phyloP scores from a whole-genome alignment of 53 echinoderm and acorn worm species.

The Holothuria scabra region DNA sequence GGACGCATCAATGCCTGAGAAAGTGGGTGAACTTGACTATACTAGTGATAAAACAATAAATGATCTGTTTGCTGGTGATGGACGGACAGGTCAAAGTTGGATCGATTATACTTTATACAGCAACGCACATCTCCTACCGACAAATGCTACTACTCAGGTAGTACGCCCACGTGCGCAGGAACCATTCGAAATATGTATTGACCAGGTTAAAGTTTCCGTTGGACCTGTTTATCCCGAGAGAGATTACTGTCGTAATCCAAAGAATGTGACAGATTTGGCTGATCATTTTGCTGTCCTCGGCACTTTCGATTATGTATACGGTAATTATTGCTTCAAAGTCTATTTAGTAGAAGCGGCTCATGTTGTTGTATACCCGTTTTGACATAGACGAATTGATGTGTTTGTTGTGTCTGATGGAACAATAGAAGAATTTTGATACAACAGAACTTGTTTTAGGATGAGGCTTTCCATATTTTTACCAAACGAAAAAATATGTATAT shows the following conservation, averaged over 20 bases:
- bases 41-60: slow-evolving; percentile 78
- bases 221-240: slow-evolving; percentile 67
- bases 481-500: no score
- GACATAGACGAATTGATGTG: no score
- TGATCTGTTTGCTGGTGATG: slow-evolving; percentile 62
- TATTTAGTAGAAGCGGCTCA: no score
- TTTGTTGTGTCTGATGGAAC: no score
- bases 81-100: slow-evolving; percentile 52
- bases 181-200: slow-evolving; percentile 69
- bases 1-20: slow-evolving; percentile 53
- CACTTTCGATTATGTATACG: slow-evolving; percentile 51
- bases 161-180: slow-evolving; percentile 56
- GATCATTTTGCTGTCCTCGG: slow-evolving; percentile 90
- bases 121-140: slow-evolving; percentile 68
- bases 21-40: slow-evolving; percentile 65
- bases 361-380: no score
- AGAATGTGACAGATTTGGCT: slow-evolving; percentile 72
- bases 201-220: slow-evolving; percentile 47
- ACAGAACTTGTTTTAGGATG: no score
- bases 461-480: no score
- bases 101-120: slow-evolving; percentile 84
- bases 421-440: no score
- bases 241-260: slow-evolving; percentile 46
- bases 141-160: slow-evolving; percentile 55
- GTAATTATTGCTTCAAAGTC: background rate